Conservation (phyloP, 1,140 invertebrate genomes). For the Heliconius hewitsoni region DNA sequence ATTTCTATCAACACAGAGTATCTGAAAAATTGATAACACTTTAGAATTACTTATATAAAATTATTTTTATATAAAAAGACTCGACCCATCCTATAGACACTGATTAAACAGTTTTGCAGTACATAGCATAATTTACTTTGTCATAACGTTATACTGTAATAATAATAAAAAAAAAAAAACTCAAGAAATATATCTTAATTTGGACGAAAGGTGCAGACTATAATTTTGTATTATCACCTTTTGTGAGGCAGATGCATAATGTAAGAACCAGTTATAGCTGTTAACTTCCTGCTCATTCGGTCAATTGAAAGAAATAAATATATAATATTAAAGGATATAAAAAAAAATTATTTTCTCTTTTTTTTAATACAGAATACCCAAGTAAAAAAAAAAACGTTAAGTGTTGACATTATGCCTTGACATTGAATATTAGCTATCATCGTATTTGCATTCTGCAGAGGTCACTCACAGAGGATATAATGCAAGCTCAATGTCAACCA, state of each 20-base stretch:
- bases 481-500: conserved; percentile 37
- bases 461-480: conserved; percentile 41
- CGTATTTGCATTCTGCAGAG: conserved; percentile 41
- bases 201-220: neutral
- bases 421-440: conserved; percentile 33
- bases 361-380: conserved; percentile 8
- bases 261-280: neutral
- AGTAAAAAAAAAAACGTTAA: conserved; percentile 20
- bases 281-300: neutral
- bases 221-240: neutral
- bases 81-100: no score
- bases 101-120: no score
- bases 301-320: neutral
- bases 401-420: conserved; percentile 32
- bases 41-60: no score
- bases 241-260: neutral
- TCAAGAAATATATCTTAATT: neutral
- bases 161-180: no score
- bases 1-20: no score
- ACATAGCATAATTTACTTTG: no score
- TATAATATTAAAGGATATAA: no score
- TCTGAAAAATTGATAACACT: no score
- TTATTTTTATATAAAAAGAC: no score
- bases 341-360: neutral
- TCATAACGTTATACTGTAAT: no score